A percentile compares a stretch with the other conserved stretches of the same genome.
Evolutionary conservation across 1,140 invertebrate genomes (phyloP).

Genomic region (Lasioglossum albipes): DNA sequence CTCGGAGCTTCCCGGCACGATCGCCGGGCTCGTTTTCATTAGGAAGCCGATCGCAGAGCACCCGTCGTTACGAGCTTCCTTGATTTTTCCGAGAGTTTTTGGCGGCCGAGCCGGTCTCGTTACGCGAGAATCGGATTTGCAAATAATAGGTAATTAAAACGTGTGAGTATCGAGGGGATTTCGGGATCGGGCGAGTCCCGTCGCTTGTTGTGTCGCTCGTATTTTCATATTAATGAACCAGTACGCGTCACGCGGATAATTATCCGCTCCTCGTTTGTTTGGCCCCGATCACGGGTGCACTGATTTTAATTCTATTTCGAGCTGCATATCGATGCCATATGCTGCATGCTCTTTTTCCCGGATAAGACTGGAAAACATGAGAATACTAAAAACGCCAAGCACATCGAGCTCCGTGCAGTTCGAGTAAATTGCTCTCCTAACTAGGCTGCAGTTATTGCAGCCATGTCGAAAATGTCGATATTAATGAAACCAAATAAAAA

Average conservation of each 20-base stretch:
- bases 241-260: not conserved
- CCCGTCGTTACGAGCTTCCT: not conserved
- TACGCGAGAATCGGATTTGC: not conserved
- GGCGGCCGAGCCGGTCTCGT: not conserved
- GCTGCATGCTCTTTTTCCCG: too few relatives aligned
- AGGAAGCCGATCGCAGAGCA: not conserved
- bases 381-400: not conserved
- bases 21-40: constrained; percentile 9
- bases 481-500: too few relatives aligned
- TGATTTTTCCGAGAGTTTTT: constrained; percentile 8
- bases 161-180: not conserved
- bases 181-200: not conserved
- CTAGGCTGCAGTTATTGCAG: too few relatives aligned
- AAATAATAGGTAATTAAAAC: constrained; percentile 12
- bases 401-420: not conserved
- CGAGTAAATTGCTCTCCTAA: too few relatives aligned
- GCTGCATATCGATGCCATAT: not conserved
- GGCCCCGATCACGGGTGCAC: not conserved
- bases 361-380: not conserved
- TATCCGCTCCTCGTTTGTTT: constrained; percentile 11
- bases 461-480: too few relatives aligned
- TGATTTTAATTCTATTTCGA: not conserved
- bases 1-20: not conserved
- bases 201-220: not conserved
- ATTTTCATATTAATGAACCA: constrained; percentile 31